Percentiles rank a stretch among this genome's conserved stretches.
Conservation (phyloP, 1,140 invertebrate species). For the Phthorimaea operculella region DNA sequence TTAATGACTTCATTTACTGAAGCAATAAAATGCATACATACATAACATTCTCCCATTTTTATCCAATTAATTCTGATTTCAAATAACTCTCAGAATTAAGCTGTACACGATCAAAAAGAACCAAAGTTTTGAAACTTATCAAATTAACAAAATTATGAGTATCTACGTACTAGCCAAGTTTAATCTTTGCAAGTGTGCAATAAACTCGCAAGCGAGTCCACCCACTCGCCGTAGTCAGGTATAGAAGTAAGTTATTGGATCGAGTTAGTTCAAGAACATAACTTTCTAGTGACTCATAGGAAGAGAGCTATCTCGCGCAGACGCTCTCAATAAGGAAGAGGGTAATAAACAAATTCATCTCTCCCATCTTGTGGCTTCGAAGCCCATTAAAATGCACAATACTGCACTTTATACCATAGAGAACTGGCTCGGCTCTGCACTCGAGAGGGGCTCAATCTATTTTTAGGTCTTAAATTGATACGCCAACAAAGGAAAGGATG, state of each 20-base stretch:
- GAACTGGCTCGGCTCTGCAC: constrained; percentile 16
- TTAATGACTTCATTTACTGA: constrained; percentile 3
- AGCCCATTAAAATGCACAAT: constrained; percentile 64
- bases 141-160: too few species aligned
- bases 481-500: constrained; percentile 62
- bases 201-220: constrained; percentile 29
- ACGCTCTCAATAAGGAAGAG: constrained; percentile 67
- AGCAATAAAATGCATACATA: background rate
- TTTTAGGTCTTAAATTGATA: constrained; percentile 61
- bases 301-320: constrained; percentile 64
- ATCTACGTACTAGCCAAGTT: too few species aligned
- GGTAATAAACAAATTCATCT: constrained; percentile 68
- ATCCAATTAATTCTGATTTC: too few species aligned
- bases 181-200: background rate
- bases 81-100: too few species aligned
- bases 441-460: constrained; percentile 51
- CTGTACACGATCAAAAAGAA: too few species aligned
- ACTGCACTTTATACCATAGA: constrained; percentile 60
- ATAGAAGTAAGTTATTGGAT: constrained; percentile 34
- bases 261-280: constrained; percentile 56
- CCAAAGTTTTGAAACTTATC: too few species aligned
- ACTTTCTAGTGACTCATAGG: constrained; percentile 67
- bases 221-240: constrained; percentile 43
- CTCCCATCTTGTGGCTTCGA: constrained; percentile 60
- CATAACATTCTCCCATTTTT: too few species aligned